These are phyloP conservation scores for Hipparchia sbordonii DNA, from an alignment of 2,888 invertebrate genomes.

Conservation along the genomic window DNA sequence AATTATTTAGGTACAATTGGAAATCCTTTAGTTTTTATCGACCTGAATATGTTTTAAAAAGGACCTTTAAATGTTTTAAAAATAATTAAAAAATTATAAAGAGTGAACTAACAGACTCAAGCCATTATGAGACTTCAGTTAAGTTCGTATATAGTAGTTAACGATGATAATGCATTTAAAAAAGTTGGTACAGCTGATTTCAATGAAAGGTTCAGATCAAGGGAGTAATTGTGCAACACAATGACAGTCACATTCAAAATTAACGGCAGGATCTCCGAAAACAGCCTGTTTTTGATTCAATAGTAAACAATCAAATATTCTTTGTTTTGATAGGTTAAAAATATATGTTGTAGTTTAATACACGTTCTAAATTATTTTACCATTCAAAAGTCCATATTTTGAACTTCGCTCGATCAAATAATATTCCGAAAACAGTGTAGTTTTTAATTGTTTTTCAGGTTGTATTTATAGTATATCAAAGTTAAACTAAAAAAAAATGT, in stretches of 20 bases:
- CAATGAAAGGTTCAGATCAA: background rate
- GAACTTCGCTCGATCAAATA: no score
- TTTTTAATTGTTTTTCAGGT: no score
- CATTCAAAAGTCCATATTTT: no score
- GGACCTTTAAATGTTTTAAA: background rate
- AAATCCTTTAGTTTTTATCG: conserved; percentile 29
- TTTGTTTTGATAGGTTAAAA: no score
- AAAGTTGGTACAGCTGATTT: conserved; percentile 4
- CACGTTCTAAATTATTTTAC: no score
- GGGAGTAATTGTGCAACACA: conserved; percentile 7
- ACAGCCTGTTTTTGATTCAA: no score
- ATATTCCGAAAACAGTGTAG: no score
- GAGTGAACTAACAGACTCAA: conserved; percentile 26
- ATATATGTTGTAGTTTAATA: no score
- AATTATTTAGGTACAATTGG: conserved; percentile 34
- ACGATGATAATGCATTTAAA: conserved; percentile 20
- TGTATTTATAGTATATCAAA: no score
- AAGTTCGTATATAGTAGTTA: conserved; percentile 24
- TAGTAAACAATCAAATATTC: no score
- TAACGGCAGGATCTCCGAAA: no score
- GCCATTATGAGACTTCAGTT: conserved; percentile 53
- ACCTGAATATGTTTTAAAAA: background rate
- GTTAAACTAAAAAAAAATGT: no score
- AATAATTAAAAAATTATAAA: conserved; percentile 11
- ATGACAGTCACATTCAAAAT: background rate